These are phyloP conservation scores for Oscheius sp. DNA, from an alignment of 2,888 invertebrate species.

Conservation along the genomic window DNA sequence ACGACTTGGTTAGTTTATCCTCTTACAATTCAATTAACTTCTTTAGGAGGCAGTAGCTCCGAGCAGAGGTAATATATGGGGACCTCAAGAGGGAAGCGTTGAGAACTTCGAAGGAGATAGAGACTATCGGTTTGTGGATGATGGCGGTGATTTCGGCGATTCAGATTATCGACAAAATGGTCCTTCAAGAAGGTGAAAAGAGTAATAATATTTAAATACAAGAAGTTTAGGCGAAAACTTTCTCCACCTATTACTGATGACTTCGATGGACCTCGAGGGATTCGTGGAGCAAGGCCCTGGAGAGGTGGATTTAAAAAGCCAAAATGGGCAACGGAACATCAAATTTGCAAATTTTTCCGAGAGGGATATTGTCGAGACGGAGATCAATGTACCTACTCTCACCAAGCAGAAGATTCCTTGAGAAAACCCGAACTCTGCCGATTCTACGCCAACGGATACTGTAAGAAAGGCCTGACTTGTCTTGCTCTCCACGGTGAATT, in stretches of 20 bases:
- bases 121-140: conserved; percentile 32
- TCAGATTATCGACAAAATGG: conserved; percentile 30
- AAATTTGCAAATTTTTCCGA: conserved; percentile 70
- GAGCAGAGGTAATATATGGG: conserved; percentile 13
- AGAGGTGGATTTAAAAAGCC: conserved; percentile 35
- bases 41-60: conserved; percentile 28
- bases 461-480: conserved; percentile 64
- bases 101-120: conserved; percentile 20
- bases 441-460: conserved; percentile 68
- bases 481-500: conserved; percentile 68
- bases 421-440: conserved; percentile 66
- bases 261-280: conserved; percentile 26
- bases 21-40: not conserved
- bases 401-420: conserved; percentile 63
- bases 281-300: conserved; percentile 32
- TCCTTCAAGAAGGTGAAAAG: conserved; percentile 24
- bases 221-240: conserved; percentile 35
- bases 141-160: conserved; percentile 29
- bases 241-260: conserved; percentile 42
- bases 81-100: not conserved
- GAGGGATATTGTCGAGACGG: conserved; percentile 70
- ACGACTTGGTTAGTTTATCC: conserved; percentile 4
- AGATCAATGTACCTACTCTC: conserved; percentile 67
- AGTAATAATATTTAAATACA: not conserved
- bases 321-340: conserved; percentile 47